Evolutionary conservation across 2,888 invertebrate species (phyloP), one percentile per base, ranked within the genome.

Genomic region (Tyria jacobaeae): DNA sequence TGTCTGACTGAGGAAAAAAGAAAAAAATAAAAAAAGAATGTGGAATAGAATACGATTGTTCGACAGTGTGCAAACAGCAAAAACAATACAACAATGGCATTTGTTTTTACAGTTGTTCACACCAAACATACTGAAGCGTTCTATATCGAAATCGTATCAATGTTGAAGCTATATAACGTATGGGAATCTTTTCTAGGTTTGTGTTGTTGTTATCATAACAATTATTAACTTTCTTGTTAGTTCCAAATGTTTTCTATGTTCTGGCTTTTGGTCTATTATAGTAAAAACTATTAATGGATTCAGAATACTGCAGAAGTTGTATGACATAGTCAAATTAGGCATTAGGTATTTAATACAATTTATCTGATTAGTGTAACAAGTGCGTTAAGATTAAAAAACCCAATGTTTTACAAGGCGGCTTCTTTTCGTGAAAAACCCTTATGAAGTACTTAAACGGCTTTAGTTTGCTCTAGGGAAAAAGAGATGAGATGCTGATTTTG

Each of bases 41-140:
- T 17, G 31, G 39, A 54, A 58, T 61, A 54, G 47, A n/a, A 53
- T 60, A 53, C 10, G 41, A 57, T 39, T 39, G 24, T 35, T 39
- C 37, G 54, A 60, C 54, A 34, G 47, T 54, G 10, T 55, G 41
- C 27, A 52, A 47, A 60, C 17, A 27, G 41, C 25, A 48, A 62
- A 56, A 70, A 72, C 61, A 62, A 64, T 65, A 49, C 58, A 67
- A 67, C 57, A 70, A 68, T 68, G 37, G 17, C 52, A 52, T 60
- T 64, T 71, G 64, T 65, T 76, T 62, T 62, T 62, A 66, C 70
- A 70, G 55, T 55, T 69, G 60, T 60, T 68, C 62, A 50, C 50
- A 31, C 54, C 14, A 31, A 57, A 62, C 51, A 21, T 61, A 57
- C 31, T 35, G 17, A 25, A 48, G 31, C 37, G 41, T 1, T 56